A percentile compares a stretch with the other conserved stretches of the same genome.
phyloP scores from a whole-genome alignment of 2,113 vertebrate species.

The Madoqua kirkii region DNA sequence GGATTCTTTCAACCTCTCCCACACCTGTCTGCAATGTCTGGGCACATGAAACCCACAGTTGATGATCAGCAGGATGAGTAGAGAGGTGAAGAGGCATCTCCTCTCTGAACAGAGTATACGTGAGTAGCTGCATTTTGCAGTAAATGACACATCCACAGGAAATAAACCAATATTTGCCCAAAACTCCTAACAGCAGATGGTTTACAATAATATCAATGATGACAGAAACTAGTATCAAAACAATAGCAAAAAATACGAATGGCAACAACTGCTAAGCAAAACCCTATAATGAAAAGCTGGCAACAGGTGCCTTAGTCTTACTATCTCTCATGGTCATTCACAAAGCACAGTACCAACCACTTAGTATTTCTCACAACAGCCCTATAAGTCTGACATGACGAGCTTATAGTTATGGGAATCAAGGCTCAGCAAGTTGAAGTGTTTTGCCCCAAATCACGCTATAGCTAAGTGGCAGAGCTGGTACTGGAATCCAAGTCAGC shows the following conservation, averaged over 20 bases:
- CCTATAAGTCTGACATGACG: rapidly evolving
- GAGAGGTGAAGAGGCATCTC: neutral
- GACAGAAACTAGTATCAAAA: neutral
- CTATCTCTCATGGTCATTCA: neutral
- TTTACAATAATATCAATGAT: neutral
- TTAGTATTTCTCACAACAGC: neutral
- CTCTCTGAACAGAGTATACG: neutral
- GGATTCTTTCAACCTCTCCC: neutral
- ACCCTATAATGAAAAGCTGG: neutral
- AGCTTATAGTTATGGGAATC: neutral
- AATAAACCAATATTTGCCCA: neutral
- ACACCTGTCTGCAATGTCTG: no score
- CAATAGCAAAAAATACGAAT: neutral
- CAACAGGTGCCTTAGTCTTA: neutral
- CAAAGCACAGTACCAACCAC: neutral
- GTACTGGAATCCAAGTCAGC: neutral
- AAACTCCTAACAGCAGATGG: neutral
- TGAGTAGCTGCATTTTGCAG: neutral
- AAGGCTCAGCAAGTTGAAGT: neutral
- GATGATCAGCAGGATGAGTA: neutral
- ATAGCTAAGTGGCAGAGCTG: neutral
- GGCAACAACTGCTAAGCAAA: neutral
- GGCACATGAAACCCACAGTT: neutral
- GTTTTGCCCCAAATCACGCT: neutral
- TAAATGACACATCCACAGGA: neutral